Evolutionary conservation across 2,113 vertebrate genomes (phyloP).

Genomic region (Tetrao urogallus): DNA sequence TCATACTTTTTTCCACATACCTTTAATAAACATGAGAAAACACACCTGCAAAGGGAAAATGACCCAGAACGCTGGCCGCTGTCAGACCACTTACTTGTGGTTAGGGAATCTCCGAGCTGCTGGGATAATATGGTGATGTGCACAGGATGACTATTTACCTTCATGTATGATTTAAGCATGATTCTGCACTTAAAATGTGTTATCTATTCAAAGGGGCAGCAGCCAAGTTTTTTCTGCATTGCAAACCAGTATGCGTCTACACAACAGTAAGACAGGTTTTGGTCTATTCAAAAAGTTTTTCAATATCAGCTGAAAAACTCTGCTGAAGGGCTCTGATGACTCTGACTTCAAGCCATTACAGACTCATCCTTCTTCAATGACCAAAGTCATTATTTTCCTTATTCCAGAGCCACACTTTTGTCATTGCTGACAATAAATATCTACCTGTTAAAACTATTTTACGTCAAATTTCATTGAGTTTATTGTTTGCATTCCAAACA

Average conservation of each 20-base stretch:
- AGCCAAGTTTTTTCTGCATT: not conserved
- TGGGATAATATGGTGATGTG: not conserved
- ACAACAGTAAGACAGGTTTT: accelerated
- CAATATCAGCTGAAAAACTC: not conserved
- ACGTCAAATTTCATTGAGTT: slow-evolving; percentile 4
- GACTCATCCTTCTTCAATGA: not conserved
- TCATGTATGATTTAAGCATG: not conserved
- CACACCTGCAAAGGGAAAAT: not conserved
- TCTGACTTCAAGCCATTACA: not conserved
- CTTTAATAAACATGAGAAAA: slow-evolving; percentile 8
- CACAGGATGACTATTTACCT: not conserved
- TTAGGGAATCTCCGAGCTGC: not conserved
- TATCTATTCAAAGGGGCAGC: not conserved
- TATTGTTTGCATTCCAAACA: not conserved
- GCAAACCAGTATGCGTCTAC: not conserved
- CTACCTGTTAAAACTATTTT: not conserved
- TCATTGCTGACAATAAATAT: not conserved
- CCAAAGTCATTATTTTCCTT: not conserved
- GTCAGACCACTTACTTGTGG: not conserved
- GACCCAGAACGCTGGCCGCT: not conserved
- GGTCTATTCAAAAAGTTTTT: not conserved
- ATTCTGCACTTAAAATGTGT: not conserved
- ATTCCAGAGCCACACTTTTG: not conserved
- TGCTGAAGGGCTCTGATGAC: not conserved
- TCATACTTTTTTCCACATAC: not conserved